Evolutionary conservation across 2,797 vertebrate species (phyloP), one percentile per base, ranked within the genome.

Genomic region (Austrolebias charrua): DNA sequence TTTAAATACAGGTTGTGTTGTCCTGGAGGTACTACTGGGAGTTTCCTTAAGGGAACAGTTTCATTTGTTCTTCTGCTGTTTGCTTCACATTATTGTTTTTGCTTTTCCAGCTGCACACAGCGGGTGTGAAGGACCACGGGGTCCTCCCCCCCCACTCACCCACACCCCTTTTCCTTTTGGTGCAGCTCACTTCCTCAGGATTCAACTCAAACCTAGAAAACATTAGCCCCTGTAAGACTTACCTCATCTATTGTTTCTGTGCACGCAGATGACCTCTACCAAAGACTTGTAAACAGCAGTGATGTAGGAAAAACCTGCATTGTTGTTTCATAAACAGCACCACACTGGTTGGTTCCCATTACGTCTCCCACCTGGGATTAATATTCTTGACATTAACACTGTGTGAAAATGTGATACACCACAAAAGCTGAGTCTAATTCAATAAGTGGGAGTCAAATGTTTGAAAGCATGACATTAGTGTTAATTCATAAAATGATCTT

Each of bases 51-150:
- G 71, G 72, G 75, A 77, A 60, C 40, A 60, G 58, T 55, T 59
- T 9, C 87, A 77, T 81, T 88, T 78, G 68, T 73, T 65, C 48
- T 66, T 73, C 74, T 51, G 45, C 69, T 81, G 70, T 75, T 84
- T 78, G 56, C 73, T 85, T 89, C 84, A 76, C 84, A 84, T 81
- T 61, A 85, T 88, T 89, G 87, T 90, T 87, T 24, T 79, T 47
- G n/a, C 63, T 74, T 61, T 38, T 72, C 56, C 87, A 89, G 87
- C 86, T 90, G 86, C 70, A 70, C 71, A 67, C 46, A 71, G 77
- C 80, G 61, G 73, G 84, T 86, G 76, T 72, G 81, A 80, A 78
- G 71, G 79, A 35, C 66, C 72, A 33, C 53, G 53, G 68, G 53
- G 24, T 63, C 80, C 74, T 65, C 71, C 78, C 64, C 68, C 78